phyloP scores from a whole-genome alignment of 2,888 invertebrate genomes.

The Diabrotica balteata region DNA sequence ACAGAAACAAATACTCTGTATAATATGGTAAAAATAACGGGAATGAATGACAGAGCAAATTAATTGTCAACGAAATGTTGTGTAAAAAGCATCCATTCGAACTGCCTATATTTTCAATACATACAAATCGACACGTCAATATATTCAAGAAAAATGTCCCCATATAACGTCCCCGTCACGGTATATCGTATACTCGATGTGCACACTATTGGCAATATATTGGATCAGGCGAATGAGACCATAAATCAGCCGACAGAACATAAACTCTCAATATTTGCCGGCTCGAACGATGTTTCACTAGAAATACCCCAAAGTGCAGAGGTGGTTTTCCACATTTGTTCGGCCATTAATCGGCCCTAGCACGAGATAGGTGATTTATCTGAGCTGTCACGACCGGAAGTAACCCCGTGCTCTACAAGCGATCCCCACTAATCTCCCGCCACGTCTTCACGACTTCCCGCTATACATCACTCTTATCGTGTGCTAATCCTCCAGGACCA shows the following conservation, averaged over 20 bases:
- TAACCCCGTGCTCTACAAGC: slow-evolving; percentile 59
- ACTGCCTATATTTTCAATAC: background rate
- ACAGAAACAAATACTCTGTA: too few relatives aligned
- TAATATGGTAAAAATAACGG: too few relatives aligned
- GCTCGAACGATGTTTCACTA: slow-evolving; percentile 46
- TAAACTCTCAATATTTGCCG: slow-evolving; percentile 50
- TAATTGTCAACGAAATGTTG: background rate
- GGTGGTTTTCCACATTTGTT: slow-evolving; percentile 61
- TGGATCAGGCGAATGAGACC: slow-evolving; percentile 31
- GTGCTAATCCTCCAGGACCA: slow-evolving; percentile 53
- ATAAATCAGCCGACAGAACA: slow-evolving; percentile 45
- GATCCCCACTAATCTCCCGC: slow-evolving; percentile 59
- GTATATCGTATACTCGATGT: slow-evolving; percentile 25
- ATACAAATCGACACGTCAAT: slow-evolving; percentile 28
- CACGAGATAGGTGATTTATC: slow-evolving; percentile 58
- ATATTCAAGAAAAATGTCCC: slow-evolving; percentile 28
- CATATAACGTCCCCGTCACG: slow-evolving; percentile 22
- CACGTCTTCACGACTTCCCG: slow-evolving; percentile 60
- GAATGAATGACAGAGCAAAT: background rate
- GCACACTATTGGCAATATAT: slow-evolving; percentile 36
- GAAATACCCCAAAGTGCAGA: slow-evolving; percentile 55
- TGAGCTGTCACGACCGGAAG: slow-evolving; percentile 59
- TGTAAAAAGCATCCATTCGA: background rate
- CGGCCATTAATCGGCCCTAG: slow-evolving; percentile 58
- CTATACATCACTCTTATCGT: slow-evolving; percentile 59